phyloP scores from a whole-genome alignment of 64 coral and sea anemone species.

The Anthopleura sola region DNA sequence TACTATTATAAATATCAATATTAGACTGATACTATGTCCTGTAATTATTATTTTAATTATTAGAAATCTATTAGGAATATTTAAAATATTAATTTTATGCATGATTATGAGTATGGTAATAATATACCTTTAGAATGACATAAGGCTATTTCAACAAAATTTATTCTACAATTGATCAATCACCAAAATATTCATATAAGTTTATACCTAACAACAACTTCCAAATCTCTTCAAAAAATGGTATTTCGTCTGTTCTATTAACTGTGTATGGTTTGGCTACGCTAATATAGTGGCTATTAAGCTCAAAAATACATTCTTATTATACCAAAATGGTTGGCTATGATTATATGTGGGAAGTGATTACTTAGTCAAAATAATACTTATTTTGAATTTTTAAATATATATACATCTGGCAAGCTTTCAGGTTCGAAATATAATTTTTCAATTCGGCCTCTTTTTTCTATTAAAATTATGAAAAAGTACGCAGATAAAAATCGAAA shows the following conservation, averaged over 20 bases:
- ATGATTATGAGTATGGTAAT: too few species aligned
- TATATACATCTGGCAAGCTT: neutral
- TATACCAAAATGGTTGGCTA: neutral
- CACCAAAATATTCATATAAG: too few species aligned
- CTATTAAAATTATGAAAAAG: neutral
- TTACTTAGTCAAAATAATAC: neutral
- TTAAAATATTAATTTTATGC: too few species aligned
- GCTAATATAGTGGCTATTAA: neutral
- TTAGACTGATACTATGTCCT: too few species aligned
- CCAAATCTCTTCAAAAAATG: neutral
- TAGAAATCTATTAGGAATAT: too few species aligned
- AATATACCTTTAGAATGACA: too few species aligned
- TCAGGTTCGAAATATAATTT: neutral
- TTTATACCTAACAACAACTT: too few species aligned
- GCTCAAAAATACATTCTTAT: neutral
- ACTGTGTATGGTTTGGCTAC: neutral
- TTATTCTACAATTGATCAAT: neutral
- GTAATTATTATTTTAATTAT: too few species aligned
- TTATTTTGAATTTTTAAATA: conserved; percentile 1
- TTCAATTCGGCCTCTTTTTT: neutral
- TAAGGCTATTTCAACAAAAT: neutral
- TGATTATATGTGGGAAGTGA: neutral
- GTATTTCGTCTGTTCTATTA: neutral
- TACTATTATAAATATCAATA: too few species aligned
- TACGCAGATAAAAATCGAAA: neutral